Conservation (phyloP, 2,113 vertebrate genomes). For the Entomyzon cyanotis region DNA sequence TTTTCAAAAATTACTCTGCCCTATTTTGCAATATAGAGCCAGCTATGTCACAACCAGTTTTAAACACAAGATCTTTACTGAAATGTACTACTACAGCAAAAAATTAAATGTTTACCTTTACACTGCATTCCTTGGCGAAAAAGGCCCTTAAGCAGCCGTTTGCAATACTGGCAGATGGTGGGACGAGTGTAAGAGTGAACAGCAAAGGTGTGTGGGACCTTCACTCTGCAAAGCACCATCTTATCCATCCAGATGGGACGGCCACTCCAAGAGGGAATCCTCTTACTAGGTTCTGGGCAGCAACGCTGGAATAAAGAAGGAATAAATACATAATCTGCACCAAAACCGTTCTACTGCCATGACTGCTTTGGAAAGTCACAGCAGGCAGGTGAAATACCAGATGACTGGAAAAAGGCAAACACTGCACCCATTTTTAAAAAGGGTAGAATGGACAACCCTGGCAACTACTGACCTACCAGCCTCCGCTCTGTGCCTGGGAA, state of each 20-base stretch:
- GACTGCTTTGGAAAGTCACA: not conserved
- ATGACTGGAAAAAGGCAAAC: not conserved
- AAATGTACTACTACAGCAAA: not conserved
- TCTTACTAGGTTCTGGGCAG: slow-evolving; percentile 92
- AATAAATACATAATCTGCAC: not conserved
- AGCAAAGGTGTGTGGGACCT: slow-evolving; percentile 96
- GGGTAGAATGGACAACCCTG: not conserved
- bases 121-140: slow-evolving; percentile 99
- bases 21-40: not conserved
- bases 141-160: slow-evolving; percentile 93
- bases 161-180: slow-evolving; percentile 99
- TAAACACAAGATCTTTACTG: not conserved
- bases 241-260: slow-evolving; percentile 99
- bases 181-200: slow-evolving; percentile 97
- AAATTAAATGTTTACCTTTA: slow-evolving; percentile 81
- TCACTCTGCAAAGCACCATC: slow-evolving; percentile 95
- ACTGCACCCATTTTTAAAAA: not conserved
- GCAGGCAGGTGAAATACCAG: not conserved
- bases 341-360: not conserved
- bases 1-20: not conserved
- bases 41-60: not conserved
- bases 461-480: not conserved
- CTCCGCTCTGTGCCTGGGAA: not conserved
- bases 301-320: slow-evolving; percentile 70
- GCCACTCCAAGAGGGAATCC: slow-evolving; percentile 95